Percentiles rank a stretch among this genome's conserved stretches.
phyloP scores from a whole-genome alignment of 1,140 invertebrate species.

The Trachymyrmex septentrionalis region DNA sequence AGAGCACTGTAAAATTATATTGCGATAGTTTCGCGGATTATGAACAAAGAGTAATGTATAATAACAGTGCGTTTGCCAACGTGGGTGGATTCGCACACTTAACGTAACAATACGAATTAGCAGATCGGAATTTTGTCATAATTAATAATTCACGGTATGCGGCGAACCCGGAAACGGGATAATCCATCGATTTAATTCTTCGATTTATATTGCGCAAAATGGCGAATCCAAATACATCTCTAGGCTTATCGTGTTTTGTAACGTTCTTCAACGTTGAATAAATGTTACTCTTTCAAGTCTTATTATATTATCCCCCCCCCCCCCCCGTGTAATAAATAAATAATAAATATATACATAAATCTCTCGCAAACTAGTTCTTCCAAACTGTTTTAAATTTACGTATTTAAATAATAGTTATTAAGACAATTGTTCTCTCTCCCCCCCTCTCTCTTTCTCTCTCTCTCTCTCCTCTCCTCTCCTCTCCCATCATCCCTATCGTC shows the following conservation, averaged over 20 bases:
- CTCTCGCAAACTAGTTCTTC: neutral
- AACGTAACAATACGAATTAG: conserved; percentile 35
- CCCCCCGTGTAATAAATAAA: neutral
- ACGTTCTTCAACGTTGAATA: neutral
- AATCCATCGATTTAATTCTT: conserved; percentile 12
- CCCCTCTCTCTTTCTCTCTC: too few species aligned
- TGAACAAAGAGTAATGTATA: neutral
- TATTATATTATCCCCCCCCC: neutral
- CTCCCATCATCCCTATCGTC: neutral
- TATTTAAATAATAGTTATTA: neutral
- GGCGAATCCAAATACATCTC: neutral
- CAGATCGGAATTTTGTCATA: conserved; percentile 36
- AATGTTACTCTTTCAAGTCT: neutral
- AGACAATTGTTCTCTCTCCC: too few species aligned
- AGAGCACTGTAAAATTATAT: conserved; percentile 40
- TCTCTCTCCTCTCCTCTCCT: too few species aligned
- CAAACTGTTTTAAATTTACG: neutral
- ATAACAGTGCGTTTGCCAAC: conserved; percentile 6
- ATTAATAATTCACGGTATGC: conserved; percentile 31
- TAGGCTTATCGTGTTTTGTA: neutral
- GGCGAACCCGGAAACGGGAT: conserved; percentile 8
- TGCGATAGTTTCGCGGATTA: conserved; percentile 31
- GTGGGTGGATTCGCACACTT: neutral
- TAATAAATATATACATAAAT: neutral
- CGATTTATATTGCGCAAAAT: conserved; percentile 1